phyloP scores from a whole-genome alignment of 2,888 invertebrate genomes.

The Taenaris catops region DNA sequence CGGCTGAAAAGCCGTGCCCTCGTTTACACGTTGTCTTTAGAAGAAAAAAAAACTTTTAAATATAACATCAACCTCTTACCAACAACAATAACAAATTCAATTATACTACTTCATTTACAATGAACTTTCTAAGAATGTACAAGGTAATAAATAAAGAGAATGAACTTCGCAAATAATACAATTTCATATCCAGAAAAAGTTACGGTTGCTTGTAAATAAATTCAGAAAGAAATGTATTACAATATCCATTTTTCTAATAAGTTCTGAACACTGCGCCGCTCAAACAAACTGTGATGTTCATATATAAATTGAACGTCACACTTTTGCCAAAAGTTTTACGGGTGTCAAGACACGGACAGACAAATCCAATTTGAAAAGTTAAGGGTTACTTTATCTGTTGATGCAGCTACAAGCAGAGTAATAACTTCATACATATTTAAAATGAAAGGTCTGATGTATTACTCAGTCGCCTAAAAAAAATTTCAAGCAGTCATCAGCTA shows the following conservation, averaged over 20 bases:
- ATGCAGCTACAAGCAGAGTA: constrained; percentile 30
- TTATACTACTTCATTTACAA: too few relatives aligned
- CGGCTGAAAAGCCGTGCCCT: too few relatives aligned
- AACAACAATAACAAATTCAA: too few relatives aligned
- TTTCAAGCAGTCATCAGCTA: too few relatives aligned
- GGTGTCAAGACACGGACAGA: constrained; percentile 32
- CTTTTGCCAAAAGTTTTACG: constrained; percentile 21
- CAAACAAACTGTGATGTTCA: constrained; percentile 21
- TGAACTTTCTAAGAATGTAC: too few relatives aligned
- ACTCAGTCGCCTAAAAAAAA: constrained; percentile 51
- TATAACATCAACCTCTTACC: too few relatives aligned
- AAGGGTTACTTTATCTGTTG: constrained; percentile 27
- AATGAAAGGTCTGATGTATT: constrained; percentile 57
- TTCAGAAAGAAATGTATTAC: constrained; percentile 10
- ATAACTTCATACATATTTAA: constrained; percentile 65
- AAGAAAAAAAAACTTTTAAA: too few relatives aligned
- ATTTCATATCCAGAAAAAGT: too few relatives aligned
- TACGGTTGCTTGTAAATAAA: constrained; percentile 3
- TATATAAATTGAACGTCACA: constrained; percentile 24
- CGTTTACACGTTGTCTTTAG: too few relatives aligned
- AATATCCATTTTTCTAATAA: constrained; percentile 20
- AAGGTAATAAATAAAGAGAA: too few relatives aligned
- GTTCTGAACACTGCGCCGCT: constrained; percentile 10
- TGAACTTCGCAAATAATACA: too few relatives aligned
- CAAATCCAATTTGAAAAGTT: constrained; percentile 28